phyloP scores from a whole-genome alignment of 92 coral and sea anemone genomes.

The Porites rus region DNA sequence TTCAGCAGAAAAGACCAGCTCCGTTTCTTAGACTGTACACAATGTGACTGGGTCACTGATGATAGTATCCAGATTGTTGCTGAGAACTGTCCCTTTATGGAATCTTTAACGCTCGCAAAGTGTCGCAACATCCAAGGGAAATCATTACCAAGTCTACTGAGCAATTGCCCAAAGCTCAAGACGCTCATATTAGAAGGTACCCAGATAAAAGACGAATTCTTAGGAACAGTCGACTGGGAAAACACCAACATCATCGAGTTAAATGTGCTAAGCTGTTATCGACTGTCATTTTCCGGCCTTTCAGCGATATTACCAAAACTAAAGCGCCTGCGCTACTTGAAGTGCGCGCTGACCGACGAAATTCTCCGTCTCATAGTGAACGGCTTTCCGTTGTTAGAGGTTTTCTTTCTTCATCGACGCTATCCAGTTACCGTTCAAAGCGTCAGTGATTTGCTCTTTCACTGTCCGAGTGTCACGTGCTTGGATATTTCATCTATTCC shows the following conservation, averaged over 20 bases:
- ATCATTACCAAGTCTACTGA: constrained; percentile 53
- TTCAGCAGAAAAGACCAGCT: too few relatives aligned
- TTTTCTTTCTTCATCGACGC: constrained; percentile 72
- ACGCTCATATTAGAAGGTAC: constrained; percentile 78
- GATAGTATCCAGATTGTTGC: constrained; percentile 60
- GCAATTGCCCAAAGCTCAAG: constrained; percentile 42
- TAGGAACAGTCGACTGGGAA: constrained; percentile 56
- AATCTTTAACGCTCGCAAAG: constrained; percentile 63
- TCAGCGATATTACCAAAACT: constrained; percentile 65
- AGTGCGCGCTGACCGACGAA: constrained; percentile 82
- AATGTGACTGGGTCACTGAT: constrained; percentile 79
- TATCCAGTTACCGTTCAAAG: constrained; percentile 78
- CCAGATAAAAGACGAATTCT: constrained; percentile 44
- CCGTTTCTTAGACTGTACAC: too few relatives aligned
- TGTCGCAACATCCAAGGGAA: constrained; percentile 77
- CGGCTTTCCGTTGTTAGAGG: constrained; percentile 67
- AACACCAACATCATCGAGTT: constrained; percentile 55
- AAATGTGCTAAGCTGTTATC: constrained; percentile 71
- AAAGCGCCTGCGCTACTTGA: constrained; percentile 80
- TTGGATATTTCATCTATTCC: constrained; percentile 85
- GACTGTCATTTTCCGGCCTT: constrained; percentile 55
- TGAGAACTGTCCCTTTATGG: constrained; percentile 61
- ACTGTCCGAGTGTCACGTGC: constrained; percentile 71
- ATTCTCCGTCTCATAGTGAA: constrained; percentile 40
- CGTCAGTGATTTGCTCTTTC: constrained; percentile 62